Evolutionary conservation across 1,140 invertebrate genomes (phyloP).

Genomic region (Hypothenemus hampei): DNA sequence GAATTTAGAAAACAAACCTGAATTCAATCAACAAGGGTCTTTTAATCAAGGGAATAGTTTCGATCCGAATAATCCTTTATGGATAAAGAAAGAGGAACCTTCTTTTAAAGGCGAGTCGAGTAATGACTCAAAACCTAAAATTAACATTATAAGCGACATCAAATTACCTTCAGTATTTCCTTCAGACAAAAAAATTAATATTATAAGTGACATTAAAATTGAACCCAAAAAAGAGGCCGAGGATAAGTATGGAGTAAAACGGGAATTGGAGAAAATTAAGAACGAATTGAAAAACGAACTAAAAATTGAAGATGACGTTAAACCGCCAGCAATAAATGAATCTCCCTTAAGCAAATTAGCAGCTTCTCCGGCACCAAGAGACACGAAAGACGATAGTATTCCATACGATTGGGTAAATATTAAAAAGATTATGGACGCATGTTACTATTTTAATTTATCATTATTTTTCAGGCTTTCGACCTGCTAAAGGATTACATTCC

Average conservation of each 20-base stretch:
- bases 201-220: slow-evolving; percentile 44
- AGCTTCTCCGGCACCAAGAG: slow-evolving; percentile 20
- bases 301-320: slow-evolving; percentile 47
- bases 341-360: slow-evolving; percentile 46
- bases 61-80: slow-evolving; percentile 6
- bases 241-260: slow-evolving; percentile 29
- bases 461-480: slow-evolving; percentile 64
- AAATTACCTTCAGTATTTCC: slow-evolving; percentile 38
- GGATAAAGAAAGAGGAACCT: slow-evolving; percentile 28
- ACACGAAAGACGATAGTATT: slow-evolving; percentile 65
- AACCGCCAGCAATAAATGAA: slow-evolving; percentile 41
- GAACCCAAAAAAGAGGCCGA: slow-evolving; percentile 40
- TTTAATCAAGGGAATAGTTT: too few relatives aligned
- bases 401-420: slow-evolving; percentile 72
- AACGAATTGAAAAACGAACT: slow-evolving; percentile 26
- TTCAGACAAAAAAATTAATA: slow-evolving; percentile 42
- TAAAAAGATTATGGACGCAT: not conserved
- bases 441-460: not conserved
- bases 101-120: slow-evolving; percentile 32
- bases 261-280: slow-evolving; percentile 23
- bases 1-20: too few relatives aligned
- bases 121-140: slow-evolving; percentile 41
- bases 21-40: too few relatives aligned
- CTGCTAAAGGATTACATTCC: slow-evolving; percentile 83
- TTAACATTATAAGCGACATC: slow-evolving; percentile 45